Evolutionary conservation across 2,113 vertebrate genomes (phyloP).

Genomic region (Pipra filicauda): DNA sequence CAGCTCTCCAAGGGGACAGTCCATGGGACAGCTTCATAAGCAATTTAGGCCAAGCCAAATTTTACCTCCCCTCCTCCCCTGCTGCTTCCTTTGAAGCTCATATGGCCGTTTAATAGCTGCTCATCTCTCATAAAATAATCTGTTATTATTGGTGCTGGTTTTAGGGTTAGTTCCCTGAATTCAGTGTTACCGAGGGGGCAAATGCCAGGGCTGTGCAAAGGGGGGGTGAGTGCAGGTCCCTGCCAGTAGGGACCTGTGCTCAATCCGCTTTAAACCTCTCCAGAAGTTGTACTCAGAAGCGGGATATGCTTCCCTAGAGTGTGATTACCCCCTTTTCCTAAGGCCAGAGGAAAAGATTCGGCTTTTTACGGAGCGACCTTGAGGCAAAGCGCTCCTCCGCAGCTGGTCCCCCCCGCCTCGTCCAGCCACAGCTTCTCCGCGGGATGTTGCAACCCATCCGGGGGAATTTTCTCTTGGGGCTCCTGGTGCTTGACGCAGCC

Average conservation of each 20-base stretch:
- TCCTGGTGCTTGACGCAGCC: not conserved
- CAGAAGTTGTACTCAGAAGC: not conserved
- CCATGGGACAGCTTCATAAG: not conserved
- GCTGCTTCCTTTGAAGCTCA: not conserved
- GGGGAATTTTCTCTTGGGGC: not conserved
- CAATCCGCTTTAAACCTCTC: not conserved
- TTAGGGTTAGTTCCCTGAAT: not conserved
- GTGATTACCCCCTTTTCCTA: not conserved
- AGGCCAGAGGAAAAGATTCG: not conserved
- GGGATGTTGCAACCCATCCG: not conserved
- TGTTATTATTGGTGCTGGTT: not conserved
- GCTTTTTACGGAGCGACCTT: not conserved
- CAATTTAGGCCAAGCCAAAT: not conserved
- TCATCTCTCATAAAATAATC: not conserved
- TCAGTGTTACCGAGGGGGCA: fast-evolving
- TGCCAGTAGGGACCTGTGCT: fast-evolving
- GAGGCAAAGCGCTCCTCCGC: not conserved
- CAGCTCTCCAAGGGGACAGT: not conserved
- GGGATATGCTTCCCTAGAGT: not conserved
- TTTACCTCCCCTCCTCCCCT: not conserved
- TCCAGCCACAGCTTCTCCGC: not conserved
- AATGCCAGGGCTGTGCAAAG: fast-evolving
- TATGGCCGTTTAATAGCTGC: not conserved
- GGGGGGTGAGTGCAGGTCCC: too few relatives aligned
- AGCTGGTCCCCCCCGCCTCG: fast-evolving